phyloP scores from a whole-genome alignment of 2,888 invertebrate species.

The Conistra vaccinii region DNA sequence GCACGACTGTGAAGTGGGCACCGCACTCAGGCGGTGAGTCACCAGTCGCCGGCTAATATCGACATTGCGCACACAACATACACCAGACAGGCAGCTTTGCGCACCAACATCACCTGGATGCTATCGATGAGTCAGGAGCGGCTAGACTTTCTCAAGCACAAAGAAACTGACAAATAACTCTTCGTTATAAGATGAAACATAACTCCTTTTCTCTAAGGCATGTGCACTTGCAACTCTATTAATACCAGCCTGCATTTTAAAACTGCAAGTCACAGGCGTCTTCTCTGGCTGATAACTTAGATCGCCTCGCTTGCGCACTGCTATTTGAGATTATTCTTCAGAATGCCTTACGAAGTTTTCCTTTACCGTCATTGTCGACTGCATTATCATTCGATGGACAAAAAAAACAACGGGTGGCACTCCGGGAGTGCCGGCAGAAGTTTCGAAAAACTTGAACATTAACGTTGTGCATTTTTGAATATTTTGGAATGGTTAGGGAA shows the following conservation, averaged over 20 bases:
- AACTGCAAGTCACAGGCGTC: not conserved
- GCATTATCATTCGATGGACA: too few species aligned
- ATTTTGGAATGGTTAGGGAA: too few species aligned
- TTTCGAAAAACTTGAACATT: too few species aligned
- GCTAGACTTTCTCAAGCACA: conserved; percentile 17
- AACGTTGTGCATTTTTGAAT: too few species aligned
- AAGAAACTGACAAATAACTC: conserved; percentile 10
- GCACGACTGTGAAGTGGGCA: conserved; percentile 72
- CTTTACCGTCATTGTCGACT: not conserved
- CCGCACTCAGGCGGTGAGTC: conserved; percentile 70
- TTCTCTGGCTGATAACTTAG: not conserved
- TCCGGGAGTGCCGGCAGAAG: too few species aligned
- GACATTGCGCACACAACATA: conserved; percentile 64
- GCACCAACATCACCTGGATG: conserved; percentile 34
- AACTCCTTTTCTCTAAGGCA: not conserved
- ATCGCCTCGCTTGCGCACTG: not conserved
- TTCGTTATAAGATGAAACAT: not conserved
- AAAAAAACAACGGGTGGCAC: too few species aligned
- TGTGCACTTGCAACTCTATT: conserved; percentile 19
- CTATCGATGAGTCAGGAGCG: conserved; percentile 25
- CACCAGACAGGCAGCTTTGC: conserved; percentile 47
- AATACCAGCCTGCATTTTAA: conserved; percentile 6
- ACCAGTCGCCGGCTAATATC: conserved; percentile 62
- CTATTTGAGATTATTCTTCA: not conserved
- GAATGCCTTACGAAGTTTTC: not conserved